Conservation (phyloP, 2,888 invertebrate species). For the Drosophila niveifrons region DNA sequence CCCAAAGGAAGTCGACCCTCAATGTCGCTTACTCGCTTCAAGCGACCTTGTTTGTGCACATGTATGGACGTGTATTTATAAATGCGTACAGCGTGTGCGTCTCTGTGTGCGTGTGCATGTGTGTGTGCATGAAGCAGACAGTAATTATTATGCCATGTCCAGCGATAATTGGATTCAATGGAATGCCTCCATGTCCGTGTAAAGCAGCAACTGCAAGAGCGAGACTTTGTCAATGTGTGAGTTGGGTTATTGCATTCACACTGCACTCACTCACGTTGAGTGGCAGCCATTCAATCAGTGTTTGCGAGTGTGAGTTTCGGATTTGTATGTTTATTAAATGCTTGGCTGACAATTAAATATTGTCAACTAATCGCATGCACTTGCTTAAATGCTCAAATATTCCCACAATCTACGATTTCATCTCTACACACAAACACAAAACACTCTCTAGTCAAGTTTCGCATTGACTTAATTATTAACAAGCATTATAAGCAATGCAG, state of each 20-base stretch:
- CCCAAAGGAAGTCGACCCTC: slow-evolving; percentile 38
- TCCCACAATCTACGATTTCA: slow-evolving; percentile 6
- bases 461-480: not conserved
- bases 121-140: slow-evolving; percentile 67
- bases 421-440: not conserved
- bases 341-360: slow-evolving; percentile 44
- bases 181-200: slow-evolving; percentile 62
- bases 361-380: slow-evolving; percentile 43
- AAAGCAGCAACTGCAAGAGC: slow-evolving; percentile 13
- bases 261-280: slow-evolving; percentile 13
- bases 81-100: slow-evolving; percentile 26
- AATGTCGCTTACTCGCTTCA: slow-evolving; percentile 62
- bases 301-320: slow-evolving; percentile 7
- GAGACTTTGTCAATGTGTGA: slow-evolving; percentile 29
- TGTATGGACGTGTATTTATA: slow-evolving; percentile 23
- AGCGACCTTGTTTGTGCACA: slow-evolving; percentile 62
- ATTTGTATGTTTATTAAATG: slow-evolving; percentile 47
- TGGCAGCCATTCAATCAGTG: slow-evolving; percentile 10
- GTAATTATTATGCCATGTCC: slow-evolving; percentile 82
- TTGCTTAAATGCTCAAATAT: slow-evolving; percentile 17
- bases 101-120: slow-evolving; percentile 16
- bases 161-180: slow-evolving; percentile 81
- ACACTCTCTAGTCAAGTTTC: not conserved
- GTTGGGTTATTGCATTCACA: slow-evolving; percentile 34
- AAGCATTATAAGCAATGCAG: too few relatives aligned